Evolutionary conservation across 2,888 invertebrate genomes (phyloP), one percentile per base, ranked within the genome.

Genomic region (Agrilus mali): DNA sequence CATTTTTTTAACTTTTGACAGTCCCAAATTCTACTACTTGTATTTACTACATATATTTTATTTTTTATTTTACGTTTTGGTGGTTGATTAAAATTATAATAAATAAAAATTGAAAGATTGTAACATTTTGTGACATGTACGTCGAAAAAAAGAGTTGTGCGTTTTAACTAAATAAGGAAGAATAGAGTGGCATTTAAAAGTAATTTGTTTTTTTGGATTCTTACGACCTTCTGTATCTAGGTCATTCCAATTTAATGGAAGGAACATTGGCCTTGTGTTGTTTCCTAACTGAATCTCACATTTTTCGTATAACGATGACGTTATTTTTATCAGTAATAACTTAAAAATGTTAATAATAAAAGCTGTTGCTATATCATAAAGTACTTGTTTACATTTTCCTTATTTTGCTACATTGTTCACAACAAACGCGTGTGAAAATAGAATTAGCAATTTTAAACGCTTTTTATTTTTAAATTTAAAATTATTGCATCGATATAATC

Each of bases 161-260:
- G 35, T 15, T 35, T 16, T 15, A 38, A 38, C 20, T 38, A 13
- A 17, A 13, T 22, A 16, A 17, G 16, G 38, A 13, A 38, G 13
- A 20, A 16, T 20, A 16, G 20, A 35, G 16, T 16, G 16, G 16
- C 14, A 16, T 35, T 15, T 16, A 16, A 15, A 15, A 16, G 15
- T 20, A 22, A 17, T 38, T 38, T 38, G 16, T 38, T 38, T 13
- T 16, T 33, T 17, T 17, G 46, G 54, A 53, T 50, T 58, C 55
- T 49, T 27, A 27, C 59, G 60, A 60, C 63, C 64, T 64, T 63
- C 62, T 53, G 49, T 59, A 64, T 63, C 58, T 64, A 61, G 64
- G 64, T 64, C 64, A 62, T 55, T 55, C 57, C 57, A 60, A 60
- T 60, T 57, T 55, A 57, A 57, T 53, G 53, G 53, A 57, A 57